Evolutionary conservation across 2,113 vertebrate genomes (phyloP), one percentile per base, ranked within the genome.

Genomic region (Hirundichthys speculiger): DNA sequence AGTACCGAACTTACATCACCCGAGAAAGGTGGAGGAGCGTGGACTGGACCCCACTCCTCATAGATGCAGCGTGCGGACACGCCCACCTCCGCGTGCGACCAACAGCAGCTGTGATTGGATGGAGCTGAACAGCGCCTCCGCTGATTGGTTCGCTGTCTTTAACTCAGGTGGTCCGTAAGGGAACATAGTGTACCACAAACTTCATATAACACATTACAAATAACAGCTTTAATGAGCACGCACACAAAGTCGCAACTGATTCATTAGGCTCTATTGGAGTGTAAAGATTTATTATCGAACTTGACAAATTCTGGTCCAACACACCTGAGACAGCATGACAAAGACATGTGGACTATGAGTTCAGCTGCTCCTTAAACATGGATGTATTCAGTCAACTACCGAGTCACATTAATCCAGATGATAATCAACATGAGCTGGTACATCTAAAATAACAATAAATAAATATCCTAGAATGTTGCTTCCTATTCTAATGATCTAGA

Each of bases 81-180:
- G 18, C 80, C 81, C 76, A 66, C 73, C 18, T 9, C 19, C 0
- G 20, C 10, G 6, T 0, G 11, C 0, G 2, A 78, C 56, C 63
- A 87, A 67, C 14, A 21, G 14, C 41, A 2, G 63, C 64, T 69
- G 19, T 64, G 38, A 92, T 90, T 91, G 89, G 91, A 3, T 16
- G 68, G 10, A 22, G 53, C 59, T 47, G 11, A 81, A 75, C 64
- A 82, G 79, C 16, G 14, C 0, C 13, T 5, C 34, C 21, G 22
- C 2, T 4, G 76, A 92, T 88, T 91, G 91, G 91, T 54, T 61
- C 13, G 3, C 1, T 10, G 7, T 0, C 2, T 0, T 0, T 2
- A 20, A 69, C 2, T 1, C 63, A 40, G n/a, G 13, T 41, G 30
- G 54, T 13, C 3, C n/a, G 50, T 48, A 21, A 77, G 27, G 22